Base-by-base conservation (phyloP, 1,140 invertebrate species). In the Listronotus oregonensis region DNA sequence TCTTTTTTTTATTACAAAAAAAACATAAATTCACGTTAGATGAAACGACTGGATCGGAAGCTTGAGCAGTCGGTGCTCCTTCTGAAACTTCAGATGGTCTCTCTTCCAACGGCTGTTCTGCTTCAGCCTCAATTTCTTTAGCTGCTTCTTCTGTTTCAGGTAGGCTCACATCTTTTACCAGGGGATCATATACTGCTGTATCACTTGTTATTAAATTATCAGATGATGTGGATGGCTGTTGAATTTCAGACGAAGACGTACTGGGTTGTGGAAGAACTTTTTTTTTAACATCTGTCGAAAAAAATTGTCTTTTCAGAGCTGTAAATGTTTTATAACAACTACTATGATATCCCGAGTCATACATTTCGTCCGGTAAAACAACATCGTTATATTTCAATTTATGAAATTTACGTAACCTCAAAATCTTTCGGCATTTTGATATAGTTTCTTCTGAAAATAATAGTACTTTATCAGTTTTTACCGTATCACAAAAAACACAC, bases 81-180 rank as follows among this genome's bases (percentile, higher is more conserved):
- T 32, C 55, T 43, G 54, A 59, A 68, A 49, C 60, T 64, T 67
- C 61, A 6, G 21, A 67, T 56, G 31, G 51, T 59, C 44, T 31
- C 58, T 57, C 59, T 42, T 69, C 67, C 50, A 69, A 63, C 40
- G 67, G 39, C 65, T 67, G 64, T 50, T 67, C 67, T 63, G 50
- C 56, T 69, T 67, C 57, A 44, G 66, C 65, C 0, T 67, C 51
- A 61, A 67, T 69, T 50, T 69, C 44, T 69, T 69, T 68, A n/a
- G n/a, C n/a, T n/a, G n/a, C n/a, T n/a, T n/a, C n/a, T n/a, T n/a
- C n/a, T 67, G 64, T 61, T 47, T 67, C 51, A 68, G 56, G 43
- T 50, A 68, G 43, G 42, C 56, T 47, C 49, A 69, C 57, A 40
- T 69, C 43, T 67, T 69, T 44, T 69, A 69, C 67, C 14, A 67